Evolutionary conservation across 1,140 invertebrate genomes (phyloP).

Genomic region (Hycleus phaleratus): DNA sequence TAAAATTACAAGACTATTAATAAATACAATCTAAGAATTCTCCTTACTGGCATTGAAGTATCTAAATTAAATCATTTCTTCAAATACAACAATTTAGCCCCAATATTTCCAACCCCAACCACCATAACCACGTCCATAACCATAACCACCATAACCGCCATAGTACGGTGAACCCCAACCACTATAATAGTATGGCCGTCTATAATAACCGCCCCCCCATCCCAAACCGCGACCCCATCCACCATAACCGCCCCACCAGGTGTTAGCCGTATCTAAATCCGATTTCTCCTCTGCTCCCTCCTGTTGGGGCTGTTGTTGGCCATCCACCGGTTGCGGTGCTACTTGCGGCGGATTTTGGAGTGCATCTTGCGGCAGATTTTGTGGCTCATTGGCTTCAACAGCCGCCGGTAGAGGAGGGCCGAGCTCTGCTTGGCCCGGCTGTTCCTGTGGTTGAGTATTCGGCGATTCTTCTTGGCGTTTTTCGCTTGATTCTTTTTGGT

Average conservation of each 20-base stretch:
- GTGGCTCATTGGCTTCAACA: neutral
- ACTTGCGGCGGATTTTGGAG: no score
- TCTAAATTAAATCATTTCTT: neutral
- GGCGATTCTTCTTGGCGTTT: neutral
- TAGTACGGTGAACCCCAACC: no score
- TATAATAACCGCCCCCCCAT: conserved; percentile 3
- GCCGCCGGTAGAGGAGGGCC: neutral
- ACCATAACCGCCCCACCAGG: neutral
- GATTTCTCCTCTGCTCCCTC: conserved; percentile 3
- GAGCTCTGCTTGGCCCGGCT: neutral
- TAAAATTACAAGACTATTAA: no score
- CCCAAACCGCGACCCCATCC: neutral
- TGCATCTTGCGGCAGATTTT: no score
- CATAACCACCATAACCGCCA: neutral
- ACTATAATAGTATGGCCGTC: conserved; percentile 2
- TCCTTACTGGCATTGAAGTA: neutral
- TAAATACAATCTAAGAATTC: neutral
- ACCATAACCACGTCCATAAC: neutral
- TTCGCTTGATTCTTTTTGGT: neutral
- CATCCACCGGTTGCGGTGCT: no score
- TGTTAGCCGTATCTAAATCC: conserved; percentile 6
- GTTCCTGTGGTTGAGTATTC: neutral
- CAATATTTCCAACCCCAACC: neutral
- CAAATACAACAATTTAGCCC: neutral
- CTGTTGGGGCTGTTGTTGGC: no score